A percentile compares a stretch with the other conserved stretches of the same genome.
Conservation (phyloP, 2,888 invertebrate genomes). For the Drosophila yooni region DNA sequence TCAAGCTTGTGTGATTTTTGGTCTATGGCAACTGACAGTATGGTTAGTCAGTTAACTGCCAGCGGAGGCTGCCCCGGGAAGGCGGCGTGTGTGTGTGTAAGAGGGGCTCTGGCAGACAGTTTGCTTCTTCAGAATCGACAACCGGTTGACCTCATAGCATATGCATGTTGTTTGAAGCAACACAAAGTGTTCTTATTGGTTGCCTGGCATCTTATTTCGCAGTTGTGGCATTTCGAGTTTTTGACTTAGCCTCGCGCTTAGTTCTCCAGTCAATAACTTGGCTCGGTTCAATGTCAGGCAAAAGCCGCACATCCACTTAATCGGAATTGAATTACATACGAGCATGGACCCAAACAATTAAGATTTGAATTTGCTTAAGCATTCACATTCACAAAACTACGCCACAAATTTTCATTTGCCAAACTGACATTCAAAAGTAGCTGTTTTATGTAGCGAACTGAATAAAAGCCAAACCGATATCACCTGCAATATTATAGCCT, state of each 20-base stretch:
- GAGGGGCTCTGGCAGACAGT: constrained; percentile 32
- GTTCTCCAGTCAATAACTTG: constrained; percentile 62
- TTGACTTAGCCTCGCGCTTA: constrained; percentile 37
- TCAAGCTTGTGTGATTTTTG: constrained; percentile 25
- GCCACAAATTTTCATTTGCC: background rate
- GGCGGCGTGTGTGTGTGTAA: background rate
- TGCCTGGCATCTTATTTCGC: constrained; percentile 17
- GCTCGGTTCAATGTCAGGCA: constrained; percentile 67
- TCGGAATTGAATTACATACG: constrained; percentile 33
- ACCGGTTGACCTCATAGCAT: constrained; percentile 77
- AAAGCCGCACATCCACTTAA: constrained; percentile 32
- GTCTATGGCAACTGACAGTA: constrained; percentile 1
- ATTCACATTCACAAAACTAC: constrained; percentile 28
- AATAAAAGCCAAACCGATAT: background rate
- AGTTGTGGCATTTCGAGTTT: constrained; percentile 26
- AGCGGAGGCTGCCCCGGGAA: constrained; percentile 15
- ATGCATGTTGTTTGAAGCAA: constrained; percentile 63
- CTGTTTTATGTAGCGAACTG: background rate
- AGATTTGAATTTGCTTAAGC: constrained; percentile 11
- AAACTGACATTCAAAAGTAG: background rate
- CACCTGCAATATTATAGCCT: background rate
- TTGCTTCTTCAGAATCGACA: constrained; percentile 60
- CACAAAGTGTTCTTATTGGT: constrained; percentile 60
- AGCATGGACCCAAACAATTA: background rate
- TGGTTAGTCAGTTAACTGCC: constrained; percentile 4